Conservation (phyloP, 2,797 vertebrate genomes). For the Oreortyx pictus region DNA sequence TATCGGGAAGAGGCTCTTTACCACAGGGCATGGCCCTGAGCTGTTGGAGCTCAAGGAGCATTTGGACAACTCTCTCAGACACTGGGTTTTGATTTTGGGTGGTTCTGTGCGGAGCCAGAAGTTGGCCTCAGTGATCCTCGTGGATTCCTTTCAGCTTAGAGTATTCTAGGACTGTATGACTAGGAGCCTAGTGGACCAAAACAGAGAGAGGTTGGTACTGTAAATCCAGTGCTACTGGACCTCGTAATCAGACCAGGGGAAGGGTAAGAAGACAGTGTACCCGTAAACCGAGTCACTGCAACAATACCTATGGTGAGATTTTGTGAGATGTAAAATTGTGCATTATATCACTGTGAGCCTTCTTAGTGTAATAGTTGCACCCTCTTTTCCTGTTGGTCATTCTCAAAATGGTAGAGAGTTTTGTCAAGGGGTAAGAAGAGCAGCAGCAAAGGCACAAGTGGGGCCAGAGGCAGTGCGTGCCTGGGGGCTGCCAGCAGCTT, state of each 20-base stretch:
- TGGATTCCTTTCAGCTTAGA: too few species aligned
- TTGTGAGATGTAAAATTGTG: not conserved
- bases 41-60: not conserved
- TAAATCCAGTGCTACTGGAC: not conserved
- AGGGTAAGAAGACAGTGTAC: not conserved
- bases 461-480: not conserved
- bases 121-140: too few species aligned
- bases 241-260: not conserved
- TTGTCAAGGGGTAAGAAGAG: not conserved
- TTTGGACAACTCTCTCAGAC: not conserved
- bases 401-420: not conserved
- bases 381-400: fast-evolving
- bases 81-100: too few species aligned
- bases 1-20: not conserved
- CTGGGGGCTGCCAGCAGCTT: not conserved
- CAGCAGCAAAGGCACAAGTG: not conserved
- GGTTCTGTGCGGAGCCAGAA: too few species aligned
- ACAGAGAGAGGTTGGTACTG: not conserved
- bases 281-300: not conserved
- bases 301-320: not conserved
- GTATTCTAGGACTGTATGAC: too few species aligned
- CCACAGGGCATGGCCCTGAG: not conserved
- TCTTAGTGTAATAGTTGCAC: not conserved
- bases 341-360: not conserved
- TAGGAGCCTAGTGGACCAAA: not conserved